Conservation (phyloP, 2,888 invertebrate species). For the Pyrrhia umbra region DNA sequence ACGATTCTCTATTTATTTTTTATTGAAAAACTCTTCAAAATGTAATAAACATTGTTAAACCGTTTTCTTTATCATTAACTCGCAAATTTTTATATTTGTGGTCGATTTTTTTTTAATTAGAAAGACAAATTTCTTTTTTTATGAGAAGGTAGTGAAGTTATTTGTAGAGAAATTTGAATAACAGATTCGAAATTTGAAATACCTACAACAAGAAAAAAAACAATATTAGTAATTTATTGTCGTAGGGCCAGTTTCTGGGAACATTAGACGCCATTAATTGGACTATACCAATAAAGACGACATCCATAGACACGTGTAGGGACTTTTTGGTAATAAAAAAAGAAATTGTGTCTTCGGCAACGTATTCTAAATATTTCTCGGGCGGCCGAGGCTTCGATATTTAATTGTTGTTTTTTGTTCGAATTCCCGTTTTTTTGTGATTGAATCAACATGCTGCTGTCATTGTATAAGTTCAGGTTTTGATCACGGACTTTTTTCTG, state of each 20-base stretch:
- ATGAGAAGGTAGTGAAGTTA: conserved; percentile 48
- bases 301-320: conserved; percentile 85
- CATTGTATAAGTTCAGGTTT: conserved; percentile 88
- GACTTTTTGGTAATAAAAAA: conserved; percentile 73
- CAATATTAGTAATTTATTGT: conserved; percentile 82
- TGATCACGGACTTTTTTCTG: conserved; percentile 83
- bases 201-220: conserved; percentile 71
- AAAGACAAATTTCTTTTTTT: conserved; percentile 46
- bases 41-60: conserved; percentile 36
- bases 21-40: conserved; percentile 46
- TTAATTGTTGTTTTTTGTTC: conserved; percentile 90
- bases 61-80: conserved; percentile 47
- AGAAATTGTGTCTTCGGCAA: conserved; percentile 65
- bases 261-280: conserved; percentile 87
- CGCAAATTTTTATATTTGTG: conserved; percentile 36
- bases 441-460: conserved; percentile 89
- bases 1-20: conserved; percentile 56
- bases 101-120: conserved; percentile 35
- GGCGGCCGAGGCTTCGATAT: conserved; percentile 77
- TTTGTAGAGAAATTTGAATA: conserved; percentile 56
- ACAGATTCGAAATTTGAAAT: conserved; percentile 60
- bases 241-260: conserved; percentile 75
- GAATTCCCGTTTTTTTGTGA: conserved; percentile 89
- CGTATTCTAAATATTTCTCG: conserved; percentile 89
- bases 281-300: conserved; percentile 89